Conservation (phyloP, 2,888 invertebrate genomes). For the Lithodes maja region DNA sequence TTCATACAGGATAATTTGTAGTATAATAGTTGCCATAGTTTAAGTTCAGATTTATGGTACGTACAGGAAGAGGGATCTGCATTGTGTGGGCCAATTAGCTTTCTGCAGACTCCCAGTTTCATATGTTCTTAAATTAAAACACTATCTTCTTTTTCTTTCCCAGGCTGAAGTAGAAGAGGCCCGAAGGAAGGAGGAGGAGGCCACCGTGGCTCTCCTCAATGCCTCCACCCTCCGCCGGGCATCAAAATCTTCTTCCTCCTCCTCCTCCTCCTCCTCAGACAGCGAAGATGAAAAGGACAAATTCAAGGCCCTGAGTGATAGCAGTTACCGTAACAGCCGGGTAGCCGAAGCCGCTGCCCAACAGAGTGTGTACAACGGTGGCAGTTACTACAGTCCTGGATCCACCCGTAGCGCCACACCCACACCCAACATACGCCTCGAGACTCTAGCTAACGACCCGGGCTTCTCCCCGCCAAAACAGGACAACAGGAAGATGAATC, state of each 20-base stretch:
- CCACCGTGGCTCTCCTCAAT: slow-evolving; percentile 80
- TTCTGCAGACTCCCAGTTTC: no score
- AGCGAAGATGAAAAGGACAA: slow-evolving; percentile 7
- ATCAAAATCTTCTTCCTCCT: slow-evolving; percentile 36
- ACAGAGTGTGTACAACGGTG: slow-evolving; percentile 45
- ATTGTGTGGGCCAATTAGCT: neutral
- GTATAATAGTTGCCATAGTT: no score
- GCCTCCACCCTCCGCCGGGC: slow-evolving; percentile 77
- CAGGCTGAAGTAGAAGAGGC: slow-evolving; percentile 94
- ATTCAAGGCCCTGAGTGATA: neutral
- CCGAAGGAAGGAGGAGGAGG: slow-evolving; percentile 78
- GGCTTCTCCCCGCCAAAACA: slow-evolving; percentile 30
- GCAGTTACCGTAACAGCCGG: neutral
- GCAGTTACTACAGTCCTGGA: slow-evolving; percentile 23
- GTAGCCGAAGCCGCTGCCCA: neutral
- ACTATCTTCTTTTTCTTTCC: slow-evolving; percentile 55
- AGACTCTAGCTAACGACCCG: neutral
- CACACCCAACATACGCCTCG: slow-evolving; percentile 1
- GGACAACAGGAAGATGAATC: slow-evolving; percentile 49
- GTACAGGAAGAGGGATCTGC: no score
- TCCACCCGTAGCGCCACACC: slow-evolving; percentile 32
- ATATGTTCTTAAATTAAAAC: neutral
- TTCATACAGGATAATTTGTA: no score
- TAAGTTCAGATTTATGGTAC: no score
- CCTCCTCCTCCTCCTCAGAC: slow-evolving; percentile 51